A percentile compares a stretch with the other conserved stretches of the same genome.
phyloP scores from a whole-genome alignment of 2,888 invertebrate genomes.

The Gymnosoma rotundatum region DNA sequence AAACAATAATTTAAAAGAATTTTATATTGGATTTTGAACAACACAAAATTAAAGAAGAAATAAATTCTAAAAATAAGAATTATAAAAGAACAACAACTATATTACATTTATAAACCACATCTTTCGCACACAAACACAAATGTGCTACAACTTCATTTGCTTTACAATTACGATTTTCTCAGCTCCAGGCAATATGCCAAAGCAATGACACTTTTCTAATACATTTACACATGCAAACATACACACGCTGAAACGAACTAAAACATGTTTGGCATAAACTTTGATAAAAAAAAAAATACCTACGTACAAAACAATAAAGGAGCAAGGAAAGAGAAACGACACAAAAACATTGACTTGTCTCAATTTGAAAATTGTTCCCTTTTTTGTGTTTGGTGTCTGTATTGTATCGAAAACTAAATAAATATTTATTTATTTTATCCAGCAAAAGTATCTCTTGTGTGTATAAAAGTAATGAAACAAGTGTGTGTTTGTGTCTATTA shows the following conservation, averaged over 20 bases:
- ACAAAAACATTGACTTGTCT: not conserved
- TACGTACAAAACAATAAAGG: not conserved
- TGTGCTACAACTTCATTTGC: not conserved
- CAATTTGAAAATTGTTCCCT: constrained; percentile 2
- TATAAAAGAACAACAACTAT: too few relatives aligned
- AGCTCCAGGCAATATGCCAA: not conserved
- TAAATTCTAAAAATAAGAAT: too few relatives aligned
- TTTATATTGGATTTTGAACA: too few relatives aligned
- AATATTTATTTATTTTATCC: not conserved
- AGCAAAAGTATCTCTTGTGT: not conserved
- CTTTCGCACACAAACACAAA: not conserved
- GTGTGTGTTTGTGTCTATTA: not conserved
- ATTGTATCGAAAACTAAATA: constrained; percentile 15
- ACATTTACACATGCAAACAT: not conserved
- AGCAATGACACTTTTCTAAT: not conserved
- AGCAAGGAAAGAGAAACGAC: not conserved
- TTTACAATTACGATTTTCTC: not conserved
- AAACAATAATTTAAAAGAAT: too few relatives aligned
- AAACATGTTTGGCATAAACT: too few relatives aligned
- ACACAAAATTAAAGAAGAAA: too few relatives aligned
- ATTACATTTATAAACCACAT: too few relatives aligned
- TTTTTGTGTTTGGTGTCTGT: not conserved
- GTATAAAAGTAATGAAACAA: not conserved
- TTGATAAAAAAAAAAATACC: too few relatives aligned
- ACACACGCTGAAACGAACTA: too few relatives aligned